A percentile compares a stretch with the other conserved stretches of the same genome.
phyloP scores from a whole-genome alignment of 2,797 vertebrate species.

The Luscinia megarhynchos region DNA sequence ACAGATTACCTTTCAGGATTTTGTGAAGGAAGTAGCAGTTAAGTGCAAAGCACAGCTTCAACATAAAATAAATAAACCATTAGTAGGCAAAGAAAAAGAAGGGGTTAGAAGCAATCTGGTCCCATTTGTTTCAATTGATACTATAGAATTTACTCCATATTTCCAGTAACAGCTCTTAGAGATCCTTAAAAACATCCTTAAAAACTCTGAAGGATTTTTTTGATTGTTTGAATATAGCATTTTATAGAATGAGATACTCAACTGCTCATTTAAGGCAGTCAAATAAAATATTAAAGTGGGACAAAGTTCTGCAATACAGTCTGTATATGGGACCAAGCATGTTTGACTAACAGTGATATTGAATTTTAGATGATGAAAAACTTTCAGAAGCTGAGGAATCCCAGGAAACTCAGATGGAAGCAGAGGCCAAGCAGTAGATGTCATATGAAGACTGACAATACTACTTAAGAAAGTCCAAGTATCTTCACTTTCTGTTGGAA shows the following conservation, averaged over 20 bases:
- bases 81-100: background rate
- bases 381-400: slow-evolving; percentile 90
- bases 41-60: background rate
- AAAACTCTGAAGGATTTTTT: background rate
- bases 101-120: background rate
- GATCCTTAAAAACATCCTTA: background rate
- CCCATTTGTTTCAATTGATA: background rate
- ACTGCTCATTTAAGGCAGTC: background rate
- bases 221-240: background rate
- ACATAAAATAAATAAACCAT: background rate
- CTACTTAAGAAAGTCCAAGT: background rate
- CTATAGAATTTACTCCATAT: background rate
- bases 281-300: background rate
- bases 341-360: slow-evolving; percentile 16
- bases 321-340: background rate
- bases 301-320: background rate
- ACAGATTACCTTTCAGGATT: background rate
- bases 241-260: background rate
- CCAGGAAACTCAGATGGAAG: slow-evolving; percentile 85
- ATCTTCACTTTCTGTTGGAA: background rate
- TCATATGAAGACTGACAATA: background rate
- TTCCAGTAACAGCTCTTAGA: background rate
- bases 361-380: slow-evolving; percentile 91
- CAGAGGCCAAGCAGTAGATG: slow-evolving; percentile 80
- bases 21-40: background rate